These are phyloP conservation scores for Gambusia holbrooki DNA, from an alignment of 2,113 vertebrate genomes.

Conservation along the genomic window DNA sequence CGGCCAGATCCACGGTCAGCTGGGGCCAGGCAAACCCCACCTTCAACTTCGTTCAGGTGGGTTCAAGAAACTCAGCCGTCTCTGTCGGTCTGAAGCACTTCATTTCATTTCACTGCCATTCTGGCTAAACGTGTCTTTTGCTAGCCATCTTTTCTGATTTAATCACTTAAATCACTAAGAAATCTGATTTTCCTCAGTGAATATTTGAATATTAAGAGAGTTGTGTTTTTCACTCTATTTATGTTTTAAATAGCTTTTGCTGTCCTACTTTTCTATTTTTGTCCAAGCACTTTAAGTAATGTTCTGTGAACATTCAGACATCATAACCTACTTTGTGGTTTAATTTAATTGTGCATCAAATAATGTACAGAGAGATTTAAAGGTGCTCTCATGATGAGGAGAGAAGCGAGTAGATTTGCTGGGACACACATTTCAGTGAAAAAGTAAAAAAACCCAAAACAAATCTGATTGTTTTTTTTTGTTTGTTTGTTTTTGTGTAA, in stretches of 20 bases:
- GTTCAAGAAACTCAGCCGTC: slow-evolving; percentile 11
- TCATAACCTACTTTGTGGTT: neutral
- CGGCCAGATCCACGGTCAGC: slow-evolving; percentile 80
- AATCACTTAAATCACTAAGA: no score
- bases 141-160: no score
- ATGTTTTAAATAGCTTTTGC: no score
- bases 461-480: neutral
- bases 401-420: neutral
- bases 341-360: neutral
- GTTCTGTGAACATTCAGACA: no score
- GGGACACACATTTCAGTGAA: neutral
- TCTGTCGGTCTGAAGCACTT: no score
- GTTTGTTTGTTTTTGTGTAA: neutral
- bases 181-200: no score
- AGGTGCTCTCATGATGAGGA: neutral
- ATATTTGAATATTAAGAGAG: no score
- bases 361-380: neutral
- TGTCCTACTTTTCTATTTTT: no score
- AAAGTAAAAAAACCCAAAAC: neutral
- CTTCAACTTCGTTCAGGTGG: slow-evolving; percentile 91
- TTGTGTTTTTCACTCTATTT: no score
- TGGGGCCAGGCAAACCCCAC: slow-evolving; percentile 87
- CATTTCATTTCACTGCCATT: no score
- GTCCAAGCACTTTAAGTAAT: no score
- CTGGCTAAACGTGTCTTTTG: no score